These are phyloP conservation scores for Caradrina clavipalpis DNA, from an alignment of 2,888 invertebrate species.

Conservation along the genomic window DNA sequence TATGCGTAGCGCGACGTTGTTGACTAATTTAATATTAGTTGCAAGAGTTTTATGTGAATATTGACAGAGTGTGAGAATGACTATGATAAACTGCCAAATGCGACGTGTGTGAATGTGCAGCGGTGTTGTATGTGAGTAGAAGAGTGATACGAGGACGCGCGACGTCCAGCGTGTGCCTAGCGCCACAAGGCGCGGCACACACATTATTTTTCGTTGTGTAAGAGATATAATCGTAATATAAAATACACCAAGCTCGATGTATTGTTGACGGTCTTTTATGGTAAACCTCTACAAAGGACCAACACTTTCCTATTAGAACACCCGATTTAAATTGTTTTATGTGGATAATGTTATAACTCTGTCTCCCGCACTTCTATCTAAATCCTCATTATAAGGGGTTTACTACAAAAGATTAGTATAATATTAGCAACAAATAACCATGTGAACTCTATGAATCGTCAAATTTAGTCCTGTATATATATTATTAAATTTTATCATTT, in stretches of 20 bases:
- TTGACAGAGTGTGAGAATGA: slow-evolving; percentile 79
- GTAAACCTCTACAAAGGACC: slow-evolving; percentile 81
- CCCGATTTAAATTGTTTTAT: slow-evolving; percentile 70
- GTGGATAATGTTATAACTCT: slow-evolving; percentile 70
- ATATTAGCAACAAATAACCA: slow-evolving; percentile 82
- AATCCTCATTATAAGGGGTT: slow-evolving; percentile 78
- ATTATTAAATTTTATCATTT: slow-evolving; percentile 82
- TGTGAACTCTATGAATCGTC: slow-evolving; percentile 85
- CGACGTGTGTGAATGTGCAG: slow-evolving; percentile 70
- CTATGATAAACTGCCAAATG: slow-evolving; percentile 89
- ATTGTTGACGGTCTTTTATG: slow-evolving; percentile 79
- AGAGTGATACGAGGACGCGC: slow-evolving; percentile 56
- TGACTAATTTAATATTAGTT: slow-evolving; percentile 72
- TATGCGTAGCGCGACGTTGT: slow-evolving; percentile 58
- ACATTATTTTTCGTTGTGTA: slow-evolving; percentile 83
- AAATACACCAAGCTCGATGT: slow-evolving; percentile 88
- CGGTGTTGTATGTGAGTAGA: slow-evolving; percentile 56
- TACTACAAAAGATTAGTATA: slow-evolving; percentile 79
- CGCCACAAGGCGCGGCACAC: slow-evolving; percentile 70
- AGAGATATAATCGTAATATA: slow-evolving; percentile 86
- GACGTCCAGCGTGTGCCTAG: slow-evolving; percentile 60
- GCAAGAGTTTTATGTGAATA: slow-evolving; percentile 84
- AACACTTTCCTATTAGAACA: slow-evolving; percentile 75
- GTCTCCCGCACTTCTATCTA: slow-evolving; percentile 75
- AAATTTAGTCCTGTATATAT: slow-evolving; percentile 89